phyloP scores from a whole-genome alignment of 2,797 vertebrate genomes.

The Phrynocephalus guinanensis region DNA sequence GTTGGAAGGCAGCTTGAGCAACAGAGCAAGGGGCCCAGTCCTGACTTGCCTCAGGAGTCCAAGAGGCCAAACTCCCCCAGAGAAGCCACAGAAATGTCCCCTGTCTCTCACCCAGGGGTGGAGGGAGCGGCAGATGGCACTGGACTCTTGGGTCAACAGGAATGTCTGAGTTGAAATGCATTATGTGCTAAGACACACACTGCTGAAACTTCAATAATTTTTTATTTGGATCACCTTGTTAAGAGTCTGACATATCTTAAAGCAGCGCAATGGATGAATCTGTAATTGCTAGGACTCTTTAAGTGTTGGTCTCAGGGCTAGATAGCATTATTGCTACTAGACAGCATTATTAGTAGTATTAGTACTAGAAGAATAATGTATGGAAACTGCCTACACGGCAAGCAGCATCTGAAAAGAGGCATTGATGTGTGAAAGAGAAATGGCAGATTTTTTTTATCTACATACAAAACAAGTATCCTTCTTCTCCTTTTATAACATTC shows the following conservation, averaged over 20 bases:
- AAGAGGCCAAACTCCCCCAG: too few relatives aligned
- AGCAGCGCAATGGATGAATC: conserved; percentile 24
- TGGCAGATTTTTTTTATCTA: neutral
- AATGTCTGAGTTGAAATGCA: conserved; percentile 49
- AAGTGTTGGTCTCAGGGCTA: neutral
- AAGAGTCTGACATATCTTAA: conserved; percentile 51
- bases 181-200: conserved; percentile 50
- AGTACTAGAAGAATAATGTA: neutral
- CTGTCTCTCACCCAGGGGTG: too few relatives aligned
- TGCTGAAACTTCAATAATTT: conserved; percentile 54
- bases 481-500: neutral
- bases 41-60: too few relatives aligned
- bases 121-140: too few relatives aligned
- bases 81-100: too few relatives aligned
- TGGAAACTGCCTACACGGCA: neutral
- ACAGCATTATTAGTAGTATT: neutral
- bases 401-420: neutral
- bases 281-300: conserved; percentile 27
- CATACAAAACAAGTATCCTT: too few relatives aligned
- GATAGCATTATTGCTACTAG: conserved; percentile 6
- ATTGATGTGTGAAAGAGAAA: neutral
- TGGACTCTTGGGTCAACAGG: too few relatives aligned
- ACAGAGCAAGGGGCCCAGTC: too few relatives aligned
- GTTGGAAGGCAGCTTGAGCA: too few relatives aligned
- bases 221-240: conserved; percentile 21